phyloP scores from a whole-genome alignment of 2,888 invertebrate species.

The Drosophila yooni region DNA sequence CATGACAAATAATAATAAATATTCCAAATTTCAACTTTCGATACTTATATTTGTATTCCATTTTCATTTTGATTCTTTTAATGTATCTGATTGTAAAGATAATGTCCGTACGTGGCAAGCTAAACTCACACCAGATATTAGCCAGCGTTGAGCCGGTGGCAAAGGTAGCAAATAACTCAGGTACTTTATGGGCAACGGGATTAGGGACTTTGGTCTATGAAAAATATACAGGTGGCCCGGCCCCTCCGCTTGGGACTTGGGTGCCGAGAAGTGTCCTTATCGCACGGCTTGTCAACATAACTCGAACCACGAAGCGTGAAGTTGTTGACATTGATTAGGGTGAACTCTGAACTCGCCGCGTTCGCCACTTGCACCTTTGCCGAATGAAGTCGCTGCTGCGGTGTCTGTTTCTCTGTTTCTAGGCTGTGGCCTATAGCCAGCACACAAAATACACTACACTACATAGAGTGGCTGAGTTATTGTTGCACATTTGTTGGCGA shows the following conservation, averaged over 20 bases:
- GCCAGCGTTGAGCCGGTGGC: conserved; percentile 7
- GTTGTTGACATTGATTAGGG: conserved; percentile 79
- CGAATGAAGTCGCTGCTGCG: background rate
- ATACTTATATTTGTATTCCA: background rate
- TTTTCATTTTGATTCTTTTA: background rate
- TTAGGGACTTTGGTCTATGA: conserved; percentile 31
- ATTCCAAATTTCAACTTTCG: background rate
- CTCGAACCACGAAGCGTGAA: conserved; percentile 73
- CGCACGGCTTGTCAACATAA: conserved; percentile 60
- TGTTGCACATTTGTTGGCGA: conserved; percentile 63
- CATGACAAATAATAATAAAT: background rate
- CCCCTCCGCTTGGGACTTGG: conserved; percentile 31
- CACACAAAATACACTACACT: conserved; percentile 19
- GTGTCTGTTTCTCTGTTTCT: background rate
- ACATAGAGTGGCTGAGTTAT: conserved; percentile 38
- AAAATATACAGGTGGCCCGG: conserved; percentile 49
- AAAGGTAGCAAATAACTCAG: conserved; percentile 58
- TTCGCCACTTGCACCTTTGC: conserved; percentile 36
- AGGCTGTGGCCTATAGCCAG: background rate
- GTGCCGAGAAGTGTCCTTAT: conserved; percentile 49
- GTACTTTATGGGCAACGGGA: conserved; percentile 61
- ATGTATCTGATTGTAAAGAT: conserved; percentile 4
- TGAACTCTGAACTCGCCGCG: conserved; percentile 49
- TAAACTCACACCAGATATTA: background rate
- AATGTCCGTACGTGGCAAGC: background rate